Conservation (phyloP, 2,888 invertebrate species). For the Pterostichus niger region DNA sequence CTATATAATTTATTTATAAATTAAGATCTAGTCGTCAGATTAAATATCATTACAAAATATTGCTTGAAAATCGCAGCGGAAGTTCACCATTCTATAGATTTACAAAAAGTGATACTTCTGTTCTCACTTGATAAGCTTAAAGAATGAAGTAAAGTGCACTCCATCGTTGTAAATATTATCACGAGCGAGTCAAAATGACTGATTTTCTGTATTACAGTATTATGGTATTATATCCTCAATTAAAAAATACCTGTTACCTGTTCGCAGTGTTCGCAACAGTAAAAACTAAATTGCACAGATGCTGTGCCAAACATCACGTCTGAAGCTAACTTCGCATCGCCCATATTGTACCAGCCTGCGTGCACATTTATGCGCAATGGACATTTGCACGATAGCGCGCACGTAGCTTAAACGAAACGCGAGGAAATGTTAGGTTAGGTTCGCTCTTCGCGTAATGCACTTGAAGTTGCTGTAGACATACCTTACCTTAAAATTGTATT, state of each 20-base stretch:
- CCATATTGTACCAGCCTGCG: slow-evolving; percentile 33
- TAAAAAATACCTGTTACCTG: slow-evolving; percentile 46
- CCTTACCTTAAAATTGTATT: slow-evolving; percentile 55
- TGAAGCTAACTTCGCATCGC: slow-evolving; percentile 20
- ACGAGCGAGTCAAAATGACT: slow-evolving; percentile 47
- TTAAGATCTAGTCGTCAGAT: too few relatives aligned
- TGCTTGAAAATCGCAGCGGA: too few relatives aligned
- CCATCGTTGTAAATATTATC: slow-evolving; percentile 25
- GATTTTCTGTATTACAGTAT: slow-evolving; percentile 53
- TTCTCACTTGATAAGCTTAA: too few relatives aligned
- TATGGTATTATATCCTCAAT: slow-evolving; percentile 50
- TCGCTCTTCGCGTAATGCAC: slow-evolving; percentile 12
- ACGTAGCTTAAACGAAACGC: slow-evolving; percentile 21
- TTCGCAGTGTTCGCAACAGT: slow-evolving; percentile 29
- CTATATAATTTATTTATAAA: too few relatives aligned
- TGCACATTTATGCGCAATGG: slow-evolving; percentile 9
- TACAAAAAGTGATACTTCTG: too few relatives aligned
- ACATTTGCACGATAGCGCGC: slow-evolving; percentile 28
- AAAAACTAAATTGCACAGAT: slow-evolving; percentile 53
- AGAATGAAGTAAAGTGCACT: not conserved
- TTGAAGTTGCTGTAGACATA: slow-evolving; percentile 36
- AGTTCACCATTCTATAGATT: too few relatives aligned
- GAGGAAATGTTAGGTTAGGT: slow-evolving; percentile 24
- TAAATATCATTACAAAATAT: too few relatives aligned
- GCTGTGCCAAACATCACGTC: slow-evolving; percentile 41